A percentile compares a stretch with the other conserved stretches of the same genome.
phyloP scores from a whole-genome alignment of 2,888 invertebrate species.

The Patella caerulea region DNA sequence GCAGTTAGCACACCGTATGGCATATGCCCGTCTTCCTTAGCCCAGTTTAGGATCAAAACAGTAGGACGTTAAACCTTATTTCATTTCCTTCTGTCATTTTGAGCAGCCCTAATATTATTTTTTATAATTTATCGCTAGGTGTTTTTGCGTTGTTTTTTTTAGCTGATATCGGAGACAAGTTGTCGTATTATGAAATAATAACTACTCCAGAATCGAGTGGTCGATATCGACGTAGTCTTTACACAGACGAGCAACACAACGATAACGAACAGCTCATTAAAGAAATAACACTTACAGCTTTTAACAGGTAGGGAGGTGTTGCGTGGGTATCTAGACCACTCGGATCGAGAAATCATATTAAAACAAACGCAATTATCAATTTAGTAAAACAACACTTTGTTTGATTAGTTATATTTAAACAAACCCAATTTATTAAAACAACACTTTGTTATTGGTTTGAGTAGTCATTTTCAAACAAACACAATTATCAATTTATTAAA shows the following conservation, averaged over 20 bases:
- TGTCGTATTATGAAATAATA: conserved; percentile 40
- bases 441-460: background rate
- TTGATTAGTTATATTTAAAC: too few relatives aligned
- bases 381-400: too few relatives aligned
- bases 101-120: too few relatives aligned
- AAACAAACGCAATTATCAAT: too few relatives aligned
- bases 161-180: conserved; percentile 35
- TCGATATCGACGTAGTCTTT: conserved; percentile 28
- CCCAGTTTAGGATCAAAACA: too few relatives aligned
- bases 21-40: too few relatives aligned
- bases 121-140: too few relatives aligned
- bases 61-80: too few relatives aligned
- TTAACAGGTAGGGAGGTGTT: conserved; percentile 33
- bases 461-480: too few relatives aligned
- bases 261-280: conserved; percentile 12
- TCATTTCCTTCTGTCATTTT: too few relatives aligned
- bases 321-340: background rate
- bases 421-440: background rate
- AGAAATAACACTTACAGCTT: conserved; percentile 33
- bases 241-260: background rate
- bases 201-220: conserved; percentile 18
- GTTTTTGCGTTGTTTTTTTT: background rate
- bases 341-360: too few relatives aligned
- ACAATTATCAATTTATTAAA: background rate
- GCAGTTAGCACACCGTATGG: too few relatives aligned